Evolutionary conservation across 2,888 invertebrate species (phyloP), one percentile per base, ranked within the genome.

Genomic region (Exocentrus adspersus): DNA sequence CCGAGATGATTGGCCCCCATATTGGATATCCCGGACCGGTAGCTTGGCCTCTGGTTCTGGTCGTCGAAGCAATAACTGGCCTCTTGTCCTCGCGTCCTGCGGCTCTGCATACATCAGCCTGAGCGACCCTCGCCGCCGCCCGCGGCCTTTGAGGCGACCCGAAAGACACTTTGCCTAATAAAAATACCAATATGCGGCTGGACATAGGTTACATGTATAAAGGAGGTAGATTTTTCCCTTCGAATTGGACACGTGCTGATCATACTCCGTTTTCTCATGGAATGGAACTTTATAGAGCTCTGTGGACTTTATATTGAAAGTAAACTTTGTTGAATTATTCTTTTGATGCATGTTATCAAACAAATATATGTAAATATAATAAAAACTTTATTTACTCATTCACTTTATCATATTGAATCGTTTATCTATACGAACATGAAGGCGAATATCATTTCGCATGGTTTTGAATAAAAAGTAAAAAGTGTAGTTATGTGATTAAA

Each of bases 1-100:
- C 72, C 77, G 73, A 79, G 78, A 80, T 79, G 80, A 81, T 82
- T 78, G 80, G 77, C 76, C 75, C 69, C 73, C 73, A 78, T 81
- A 81, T 81, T 80, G 80, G 80, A 80, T 79, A 80, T 79, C 77
- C 75, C 76, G 37, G 56, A 77, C 77, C 78, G 79, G 78, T 79
- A 73, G 75, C 70, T 74, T 70, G 68, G 77, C 78, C 78, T 70
- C 70, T 67, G 74, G 77, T 73, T 70, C 70, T 67, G 74, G 77
- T 73, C 67, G 72, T 64, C 73, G 74, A 72, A 73, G 78, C 79
- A 79, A 80, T 79, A 79, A 79, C 77, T 72, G 78, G 75, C 77
- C 75, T 70, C 72, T 57, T 57, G 57, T 57, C 73, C 58, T 53
- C 62, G 24, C 24, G 41, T 52, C 60, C 57, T 37, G 60, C 65